Conservation (phyloP, 1,140 invertebrate genomes). For the Drosophila malerkotliana region DNA sequence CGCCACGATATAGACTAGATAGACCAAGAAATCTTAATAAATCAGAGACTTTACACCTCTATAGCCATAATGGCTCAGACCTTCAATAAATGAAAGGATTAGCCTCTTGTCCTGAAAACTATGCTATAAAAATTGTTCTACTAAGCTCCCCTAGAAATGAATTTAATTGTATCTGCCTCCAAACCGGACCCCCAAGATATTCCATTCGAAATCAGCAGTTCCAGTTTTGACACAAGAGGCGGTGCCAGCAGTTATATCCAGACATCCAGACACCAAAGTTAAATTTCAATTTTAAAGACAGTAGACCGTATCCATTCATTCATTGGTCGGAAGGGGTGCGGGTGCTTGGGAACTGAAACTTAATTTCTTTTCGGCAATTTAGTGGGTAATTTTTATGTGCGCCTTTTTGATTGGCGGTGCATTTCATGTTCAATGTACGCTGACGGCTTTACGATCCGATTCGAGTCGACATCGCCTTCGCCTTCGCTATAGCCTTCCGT, state of each 20-base stretch:
- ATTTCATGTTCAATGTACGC: constrained; percentile 65
- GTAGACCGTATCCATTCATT: constrained; percentile 27
- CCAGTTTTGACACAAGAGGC: constrained; percentile 77
- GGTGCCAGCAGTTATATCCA: constrained; percentile 39
- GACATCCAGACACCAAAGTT: constrained; percentile 9
- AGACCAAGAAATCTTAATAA: not conserved
- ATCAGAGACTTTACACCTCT: not conserved
- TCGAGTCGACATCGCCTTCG: constrained; percentile 40
- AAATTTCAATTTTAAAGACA: constrained; percentile 48
- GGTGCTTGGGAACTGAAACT: constrained; percentile 26
- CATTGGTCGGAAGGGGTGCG: constrained; percentile 10
- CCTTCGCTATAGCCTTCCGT: constrained; percentile 33
- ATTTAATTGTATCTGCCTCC: constrained; percentile 65
- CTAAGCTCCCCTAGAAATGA: constrained; percentile 38
- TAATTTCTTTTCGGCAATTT: constrained; percentile 73
- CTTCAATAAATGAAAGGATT: too few species aligned
- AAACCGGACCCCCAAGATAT: not conserved
- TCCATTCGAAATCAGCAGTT: constrained; percentile 64
- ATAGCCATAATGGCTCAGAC: too few species aligned
- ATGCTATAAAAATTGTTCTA: constrained; percentile 32
- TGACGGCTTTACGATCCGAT: constrained; percentile 52
- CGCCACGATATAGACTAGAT: not conserved
- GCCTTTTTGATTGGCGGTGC: constrained; percentile 78
- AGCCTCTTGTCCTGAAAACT: constrained; percentile 9
- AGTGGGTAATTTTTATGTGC: constrained; percentile 73